Conservation (phyloP, 2,888 invertebrate species). For the Galeopsomyia nigrocyanea region DNA sequence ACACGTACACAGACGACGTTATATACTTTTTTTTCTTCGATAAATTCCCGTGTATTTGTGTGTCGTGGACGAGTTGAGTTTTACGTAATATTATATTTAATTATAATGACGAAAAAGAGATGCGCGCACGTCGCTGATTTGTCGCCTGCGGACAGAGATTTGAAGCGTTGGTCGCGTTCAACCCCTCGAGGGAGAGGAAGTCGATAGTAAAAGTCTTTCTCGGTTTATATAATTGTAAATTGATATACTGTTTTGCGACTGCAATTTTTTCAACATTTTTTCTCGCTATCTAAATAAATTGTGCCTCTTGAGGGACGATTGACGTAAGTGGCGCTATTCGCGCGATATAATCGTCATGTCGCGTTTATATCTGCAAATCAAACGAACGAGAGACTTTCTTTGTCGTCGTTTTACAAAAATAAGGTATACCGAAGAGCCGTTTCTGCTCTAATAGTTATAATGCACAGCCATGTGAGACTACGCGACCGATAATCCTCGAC, state of each 20-base stretch:
- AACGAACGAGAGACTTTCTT: constrained; percentile 19
- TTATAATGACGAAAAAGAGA: neutral
- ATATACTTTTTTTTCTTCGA: constrained; percentile 6
- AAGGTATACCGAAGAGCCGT: constrained; percentile 63
- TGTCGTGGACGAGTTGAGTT: constrained; percentile 11
- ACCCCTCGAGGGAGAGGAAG: too few relatives aligned
- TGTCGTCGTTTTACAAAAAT: constrained; percentile 62
- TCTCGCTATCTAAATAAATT: too few relatives aligned
- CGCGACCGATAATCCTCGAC: constrained; percentile 54
- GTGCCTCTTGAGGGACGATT: too few relatives aligned
- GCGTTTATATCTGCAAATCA: constrained; percentile 41
- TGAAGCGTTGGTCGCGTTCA: too few relatives aligned
- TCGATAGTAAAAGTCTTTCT: too few relatives aligned
- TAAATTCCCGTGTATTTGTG: constrained; percentile 13
- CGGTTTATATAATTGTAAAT: too few relatives aligned
- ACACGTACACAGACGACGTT: too few relatives aligned
- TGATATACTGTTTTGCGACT: too few relatives aligned
- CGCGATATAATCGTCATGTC: neutral
- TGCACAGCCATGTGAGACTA: constrained; percentile 68
- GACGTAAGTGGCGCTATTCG: neutral
- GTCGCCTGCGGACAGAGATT: too few relatives aligned
- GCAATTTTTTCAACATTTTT: too few relatives aligned
- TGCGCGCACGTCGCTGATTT: too few relatives aligned
- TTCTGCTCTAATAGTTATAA: constrained; percentile 60
- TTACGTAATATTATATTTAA: neutral